Percentiles rank a stretch among this genome's conserved stretches.
These are phyloP conservation scores for Scomberomorus guttatus DNA, from an alignment of 2,797 vertebrate genomes.

Conservation along the genomic window DNA sequence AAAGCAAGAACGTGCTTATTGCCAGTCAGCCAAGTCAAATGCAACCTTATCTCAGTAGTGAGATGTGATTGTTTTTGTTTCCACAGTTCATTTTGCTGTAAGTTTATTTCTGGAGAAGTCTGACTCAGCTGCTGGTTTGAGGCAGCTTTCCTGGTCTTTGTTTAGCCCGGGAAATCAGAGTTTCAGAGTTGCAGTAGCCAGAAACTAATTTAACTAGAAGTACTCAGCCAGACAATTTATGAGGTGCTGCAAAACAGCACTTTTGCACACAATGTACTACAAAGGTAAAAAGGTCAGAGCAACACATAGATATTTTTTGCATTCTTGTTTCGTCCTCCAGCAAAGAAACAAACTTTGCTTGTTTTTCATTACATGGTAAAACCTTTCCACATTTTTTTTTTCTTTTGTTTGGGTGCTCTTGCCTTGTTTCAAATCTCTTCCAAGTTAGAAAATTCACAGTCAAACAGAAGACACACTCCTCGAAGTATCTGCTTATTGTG, in stretches of 20 bases:
- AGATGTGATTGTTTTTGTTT: conserved; percentile 63
- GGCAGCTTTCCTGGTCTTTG: conserved; percentile 42
- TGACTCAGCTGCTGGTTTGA: conserved; percentile 71
- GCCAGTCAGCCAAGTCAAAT: conserved; percentile 43
- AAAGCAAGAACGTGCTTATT: conserved; percentile 29
- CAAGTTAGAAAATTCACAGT: conserved; percentile 26
- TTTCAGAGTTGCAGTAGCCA: conserved; percentile 59
- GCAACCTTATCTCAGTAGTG: conserved; percentile 53
- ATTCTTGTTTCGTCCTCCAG: conserved; percentile 15
- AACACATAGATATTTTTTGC: conserved; percentile 9
- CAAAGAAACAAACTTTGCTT: conserved; percentile 7
- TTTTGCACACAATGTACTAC: conserved; percentile 30
- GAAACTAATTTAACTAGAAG: conserved; percentile 64
- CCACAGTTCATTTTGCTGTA: conserved; percentile 34
- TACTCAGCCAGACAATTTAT: conserved; percentile 60
- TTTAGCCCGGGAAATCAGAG: conserved; percentile 58
- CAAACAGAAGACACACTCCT: conserved; percentile 49
- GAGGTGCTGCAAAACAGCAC: conserved; percentile 40
- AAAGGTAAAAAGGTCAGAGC: conserved; percentile 70
- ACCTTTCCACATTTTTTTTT: background rate
- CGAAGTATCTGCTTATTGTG: conserved; percentile 60
- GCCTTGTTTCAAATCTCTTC: conserved; percentile 20
- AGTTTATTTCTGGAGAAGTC: conserved; percentile 73
- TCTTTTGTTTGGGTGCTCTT: conserved; percentile 20
- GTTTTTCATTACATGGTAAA: conserved; percentile 17